These are phyloP conservation scores for Oreocharis arfaki DNA, from an alignment of 2,113 vertebrate species.

Conservation along the genomic window DNA sequence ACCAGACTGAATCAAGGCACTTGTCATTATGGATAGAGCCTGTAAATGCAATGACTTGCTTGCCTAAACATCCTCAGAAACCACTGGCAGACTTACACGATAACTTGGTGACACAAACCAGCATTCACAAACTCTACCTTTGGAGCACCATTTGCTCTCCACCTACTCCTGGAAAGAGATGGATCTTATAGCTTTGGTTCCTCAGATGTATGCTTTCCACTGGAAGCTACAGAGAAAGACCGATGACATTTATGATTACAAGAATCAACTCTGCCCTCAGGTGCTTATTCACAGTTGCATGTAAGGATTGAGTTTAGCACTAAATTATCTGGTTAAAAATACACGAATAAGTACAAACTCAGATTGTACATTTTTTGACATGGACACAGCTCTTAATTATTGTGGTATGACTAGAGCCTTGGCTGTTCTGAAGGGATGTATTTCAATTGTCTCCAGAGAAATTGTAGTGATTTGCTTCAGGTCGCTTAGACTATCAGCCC, in stretches of 20 bases:
- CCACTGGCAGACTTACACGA: not conserved
- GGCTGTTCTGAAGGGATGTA: not conserved
- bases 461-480: not conserved
- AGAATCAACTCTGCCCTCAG: not conserved
- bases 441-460: not conserved
- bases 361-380: not conserved
- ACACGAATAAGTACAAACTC: not conserved
- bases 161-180: not conserved
- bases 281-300: not conserved
- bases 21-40: not conserved
- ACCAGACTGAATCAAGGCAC: not conserved
- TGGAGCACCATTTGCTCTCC: not conserved
- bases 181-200: not conserved
- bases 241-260: not conserved
- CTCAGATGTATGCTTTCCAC: not conserved
- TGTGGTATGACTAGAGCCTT: not conserved
- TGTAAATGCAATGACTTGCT: not conserved
- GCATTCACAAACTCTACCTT: not conserved
- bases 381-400: not conserved
- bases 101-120: not conserved
- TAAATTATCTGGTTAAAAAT: not conserved
- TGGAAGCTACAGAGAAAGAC: not conserved
- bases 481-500: not conserved
- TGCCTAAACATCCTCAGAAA: not conserved
- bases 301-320: not conserved